Evolutionary conservation across 2,113 vertebrate genomes (phyloP), one percentile per base, ranked within the genome.

Genomic region (Xiphias gladius): DNA sequence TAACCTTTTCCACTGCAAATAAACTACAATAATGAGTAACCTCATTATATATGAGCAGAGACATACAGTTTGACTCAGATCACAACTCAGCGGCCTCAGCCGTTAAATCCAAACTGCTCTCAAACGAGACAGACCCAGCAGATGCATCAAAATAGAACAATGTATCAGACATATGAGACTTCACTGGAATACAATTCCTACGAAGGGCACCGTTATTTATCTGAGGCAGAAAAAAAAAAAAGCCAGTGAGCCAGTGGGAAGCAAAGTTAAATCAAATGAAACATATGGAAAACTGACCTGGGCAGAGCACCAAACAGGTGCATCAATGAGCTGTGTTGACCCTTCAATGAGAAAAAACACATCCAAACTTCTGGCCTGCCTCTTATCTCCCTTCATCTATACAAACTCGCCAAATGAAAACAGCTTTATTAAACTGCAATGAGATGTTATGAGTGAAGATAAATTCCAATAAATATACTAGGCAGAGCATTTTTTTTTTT

Each of bases 31-130:
- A 65, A 83, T 74, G 86, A 86, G 68, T 82, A 76, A 86, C 16
- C 32, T 61, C 66, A 72, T 62, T 46, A 70, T 57, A 63, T 67
- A 72, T 65, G 50, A 74, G 67, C 62, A 69, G 46, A 48, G 80
- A 48, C 13, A 39, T 55, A 37, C 43, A 75, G 65, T 35, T 46
- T 83, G 87, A 89, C 64, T 91, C 57, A 81, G 71, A 88, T 67
- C 50, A 61, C 11, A 13, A 87, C 73, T 73, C 71, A 24, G 55
- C 13, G 37, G 50, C 26, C 35, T 7, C 54, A 55, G 19, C 28
- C 0, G 8, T 61, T 79, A 22, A 70, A 72, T 75, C 37, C 55
- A 48, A 65, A 57, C 52, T 1, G 54, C 52, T 64, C 50, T 55
- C 28, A 37, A 59, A 74, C 13, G 17, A 69, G 28, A 78, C 1